These are phyloP conservation scores for Panagrolaimus sp. DNA, from an alignment of 1,140 invertebrate genomes.

Conservation along the genomic window DNA sequence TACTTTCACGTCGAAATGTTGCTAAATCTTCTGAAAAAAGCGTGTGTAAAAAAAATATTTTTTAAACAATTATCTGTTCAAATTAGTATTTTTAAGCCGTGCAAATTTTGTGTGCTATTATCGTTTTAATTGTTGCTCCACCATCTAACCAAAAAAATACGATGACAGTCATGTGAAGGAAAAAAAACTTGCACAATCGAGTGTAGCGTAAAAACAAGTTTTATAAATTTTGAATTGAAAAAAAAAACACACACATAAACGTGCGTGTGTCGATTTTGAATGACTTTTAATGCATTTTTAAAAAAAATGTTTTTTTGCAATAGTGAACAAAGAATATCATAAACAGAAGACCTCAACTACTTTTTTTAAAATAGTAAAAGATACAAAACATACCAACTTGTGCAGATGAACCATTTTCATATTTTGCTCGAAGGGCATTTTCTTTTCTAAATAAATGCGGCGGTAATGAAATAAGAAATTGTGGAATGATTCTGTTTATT, in stretches of 20 bases:
- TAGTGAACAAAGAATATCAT: background rate
- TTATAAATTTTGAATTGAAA: too few species aligned
- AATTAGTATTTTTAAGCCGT: too few species aligned
- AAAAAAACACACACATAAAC: too few species aligned
- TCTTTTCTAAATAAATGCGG: conserved; percentile 61
- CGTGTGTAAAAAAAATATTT: background rate
- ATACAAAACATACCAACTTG: conserved; percentile 46
- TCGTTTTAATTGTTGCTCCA: too few species aligned
- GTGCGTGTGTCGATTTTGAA: too few species aligned
- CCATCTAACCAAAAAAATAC: too few species aligned
- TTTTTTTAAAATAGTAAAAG: conserved; percentile 21
- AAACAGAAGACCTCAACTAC: conserved; percentile 66
- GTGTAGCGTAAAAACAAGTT: too few species aligned
- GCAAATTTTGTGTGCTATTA: too few species aligned
- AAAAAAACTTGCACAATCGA: too few species aligned
- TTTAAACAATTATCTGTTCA: too few species aligned
- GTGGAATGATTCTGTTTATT: conserved; percentile 89
- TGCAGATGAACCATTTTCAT: conserved; percentile 39
- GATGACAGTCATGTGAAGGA: too few species aligned
- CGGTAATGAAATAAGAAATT: conserved; percentile 96
- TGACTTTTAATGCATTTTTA: too few species aligned
- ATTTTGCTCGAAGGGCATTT: background rate
- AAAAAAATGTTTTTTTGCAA: conserved; percentile 17
- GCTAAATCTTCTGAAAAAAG: conserved; percentile 33
- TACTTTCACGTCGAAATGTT: conserved; percentile 38